These are phyloP conservation scores for Syngnathus floridae DNA, from an alignment of 2,113 vertebrate genomes.

Conservation along the genomic window DNA sequence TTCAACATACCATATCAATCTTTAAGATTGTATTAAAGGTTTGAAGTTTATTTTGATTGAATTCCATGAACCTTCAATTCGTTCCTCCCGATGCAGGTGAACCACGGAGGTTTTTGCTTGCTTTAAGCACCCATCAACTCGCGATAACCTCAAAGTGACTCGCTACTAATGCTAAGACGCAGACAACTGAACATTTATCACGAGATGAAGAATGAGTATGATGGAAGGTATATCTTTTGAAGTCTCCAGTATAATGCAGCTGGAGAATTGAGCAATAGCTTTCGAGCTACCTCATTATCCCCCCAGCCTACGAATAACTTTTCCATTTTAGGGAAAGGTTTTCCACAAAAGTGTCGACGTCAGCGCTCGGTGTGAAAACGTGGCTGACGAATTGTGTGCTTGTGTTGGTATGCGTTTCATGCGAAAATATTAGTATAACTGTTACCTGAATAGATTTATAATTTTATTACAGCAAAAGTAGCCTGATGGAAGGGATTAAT, in stretches of 20 bases:
- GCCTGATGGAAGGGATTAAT: not conserved
- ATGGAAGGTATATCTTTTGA: constrained; percentile 26
- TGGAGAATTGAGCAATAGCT: constrained; percentile 39
- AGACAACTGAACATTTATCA: constrained; percentile 42
- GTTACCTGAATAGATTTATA: not conserved
- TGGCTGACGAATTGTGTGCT: not conserved
- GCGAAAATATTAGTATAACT: not conserved
- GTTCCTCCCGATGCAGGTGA: not conserved
- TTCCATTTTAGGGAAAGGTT: constrained; percentile 52
- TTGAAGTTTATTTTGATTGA: not conserved
- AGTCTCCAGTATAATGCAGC: constrained; percentile 30
- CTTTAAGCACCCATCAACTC: constrained; percentile 31
- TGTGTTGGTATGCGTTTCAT: constrained; percentile 1
- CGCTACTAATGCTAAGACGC: constrained; percentile 36
- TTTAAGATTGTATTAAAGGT: not conserved
- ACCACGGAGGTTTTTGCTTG: not conserved
- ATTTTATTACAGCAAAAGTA: not conserved
- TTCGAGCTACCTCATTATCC: constrained; percentile 49
- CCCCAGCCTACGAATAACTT: constrained; percentile 36
- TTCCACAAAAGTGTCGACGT: constrained; percentile 34
- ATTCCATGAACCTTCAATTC: not conserved
- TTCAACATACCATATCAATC: not conserved
- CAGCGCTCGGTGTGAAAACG: constrained; percentile 43
- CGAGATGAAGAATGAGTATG: constrained; percentile 26
- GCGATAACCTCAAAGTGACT: constrained; percentile 45